These are phyloP conservation scores for Luscinia megarhynchos DNA, from an alignment of 2,797 vertebrate genomes.

Conservation along the genomic window DNA sequence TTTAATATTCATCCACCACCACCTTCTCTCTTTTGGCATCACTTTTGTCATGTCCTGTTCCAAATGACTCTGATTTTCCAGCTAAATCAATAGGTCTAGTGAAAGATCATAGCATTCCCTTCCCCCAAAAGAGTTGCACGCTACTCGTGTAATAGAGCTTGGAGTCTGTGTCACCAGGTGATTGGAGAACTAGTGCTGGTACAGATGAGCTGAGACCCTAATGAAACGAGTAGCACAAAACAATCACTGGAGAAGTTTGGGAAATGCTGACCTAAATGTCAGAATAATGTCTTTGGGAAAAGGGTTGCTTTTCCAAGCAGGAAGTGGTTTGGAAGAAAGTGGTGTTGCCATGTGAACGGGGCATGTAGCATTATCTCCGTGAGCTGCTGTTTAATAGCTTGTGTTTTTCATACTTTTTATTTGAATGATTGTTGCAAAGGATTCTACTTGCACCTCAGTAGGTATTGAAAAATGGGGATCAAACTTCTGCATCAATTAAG, in stretches of 20 bases:
- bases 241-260: background rate
- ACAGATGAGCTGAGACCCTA: background rate
- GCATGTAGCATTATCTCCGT: background rate
- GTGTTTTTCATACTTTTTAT: background rate
- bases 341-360: background rate
- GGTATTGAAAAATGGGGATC: background rate
- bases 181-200: background rate
- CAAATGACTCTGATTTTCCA: background rate
- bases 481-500: background rate
- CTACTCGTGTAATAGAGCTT: background rate
- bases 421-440: background rate
- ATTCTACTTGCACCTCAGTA: background rate
- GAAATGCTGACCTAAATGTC: conserved; percentile 1
- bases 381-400: background rate
- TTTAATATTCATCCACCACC: background rate
- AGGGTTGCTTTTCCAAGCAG: background rate
- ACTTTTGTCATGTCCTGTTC: background rate
- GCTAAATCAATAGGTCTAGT: background rate
- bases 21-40: background rate
- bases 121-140: background rate
- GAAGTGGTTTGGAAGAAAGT: conserved; percentile 17
- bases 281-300: background rate
- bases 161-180: background rate
- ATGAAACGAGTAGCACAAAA: background rate
- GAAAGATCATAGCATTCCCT: background rate